phyloP scores from a whole-genome alignment of 1,140 invertebrate species.

The Magallana gigas region DNA sequence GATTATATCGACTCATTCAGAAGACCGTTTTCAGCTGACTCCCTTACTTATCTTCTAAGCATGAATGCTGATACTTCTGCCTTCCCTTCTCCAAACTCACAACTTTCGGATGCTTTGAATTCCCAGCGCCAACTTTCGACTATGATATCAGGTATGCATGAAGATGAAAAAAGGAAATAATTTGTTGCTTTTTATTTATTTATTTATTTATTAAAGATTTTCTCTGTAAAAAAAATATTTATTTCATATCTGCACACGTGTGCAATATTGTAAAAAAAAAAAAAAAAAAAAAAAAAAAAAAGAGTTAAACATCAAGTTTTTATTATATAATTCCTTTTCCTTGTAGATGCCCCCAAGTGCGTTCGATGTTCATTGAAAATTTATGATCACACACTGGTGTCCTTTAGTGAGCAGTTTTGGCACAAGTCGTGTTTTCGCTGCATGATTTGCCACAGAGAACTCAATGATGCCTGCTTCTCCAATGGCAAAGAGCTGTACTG shows the following conservation, averaged over 20 bases:
- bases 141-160: neutral
- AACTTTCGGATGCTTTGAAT: neutral
- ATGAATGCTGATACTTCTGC: neutral
- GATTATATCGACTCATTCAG: neutral
- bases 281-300: no score
- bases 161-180: neutral
- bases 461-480: conserved; percentile 39
- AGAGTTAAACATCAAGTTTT: no score
- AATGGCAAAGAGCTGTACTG: conserved; percentile 41
- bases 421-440: conserved; percentile 47
- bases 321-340: neutral
- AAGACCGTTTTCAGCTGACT: neutral
- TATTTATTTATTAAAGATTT: neutral
- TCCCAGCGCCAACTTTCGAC: neutral
- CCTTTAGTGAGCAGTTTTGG: conserved; percentile 21
- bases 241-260: no score
- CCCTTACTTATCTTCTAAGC: neutral
- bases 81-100: neutral
- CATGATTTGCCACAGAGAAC: conserved; percentile 38
- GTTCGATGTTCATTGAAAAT: neutral
- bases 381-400: neutral
- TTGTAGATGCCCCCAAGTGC: conserved; percentile 15
- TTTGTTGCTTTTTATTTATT: neutral
- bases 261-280: no score
- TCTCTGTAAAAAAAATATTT: no score